Evolutionary conservation across 2,888 invertebrate genomes (phyloP), one percentile per base, ranked within the genome.

Genomic region (Aphidius colemani): DNA sequence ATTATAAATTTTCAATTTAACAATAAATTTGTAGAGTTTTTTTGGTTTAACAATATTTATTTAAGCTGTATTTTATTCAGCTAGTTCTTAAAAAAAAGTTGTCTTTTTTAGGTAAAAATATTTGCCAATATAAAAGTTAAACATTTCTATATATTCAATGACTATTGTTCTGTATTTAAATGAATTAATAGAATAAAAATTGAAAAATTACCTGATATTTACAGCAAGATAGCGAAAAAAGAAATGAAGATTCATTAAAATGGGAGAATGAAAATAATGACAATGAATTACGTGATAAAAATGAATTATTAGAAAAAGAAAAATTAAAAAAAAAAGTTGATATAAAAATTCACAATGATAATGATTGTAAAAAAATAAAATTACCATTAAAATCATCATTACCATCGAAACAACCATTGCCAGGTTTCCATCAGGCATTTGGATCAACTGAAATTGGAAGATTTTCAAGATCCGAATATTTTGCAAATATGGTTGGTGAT

Each of bases 381-480:
- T 30, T 30, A 30, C 30, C 30, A 3, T n/a, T 39, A 7, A 44
- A 61, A 13, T 18, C 43, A 11, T 51, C 46, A 13, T 43, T 61
- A 43, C 51, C 45, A 6, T 53, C 65, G n/a, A 78, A 75, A 46
- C 79, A 87, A 62, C 90, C 92, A 7, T 80, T 93, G 65, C 92
- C 92, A 7, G 92, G 92, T 53, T 93, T 93, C 78, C 92, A 92
- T 78, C 93, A 93, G 83, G 92, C 93, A 1, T 93, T 93, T 78
- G 93, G 93, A 40, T 91, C 92, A 41, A 93, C 93, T 39, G 93
- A 93, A 83, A 90, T 93, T 69, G 93, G 93, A n/a, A 88, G 91
- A 69, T 93, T 93, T 73, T 89, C 90, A 7, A 80, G 83, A 66
- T 83, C 83, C 43, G 90, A 90, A 75, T 89, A 88, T 59, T 90